These are phyloP conservation scores for Lucinisca nassula DNA, from an alignment of 2,888 invertebrate species.

Conservation along the genomic window DNA sequence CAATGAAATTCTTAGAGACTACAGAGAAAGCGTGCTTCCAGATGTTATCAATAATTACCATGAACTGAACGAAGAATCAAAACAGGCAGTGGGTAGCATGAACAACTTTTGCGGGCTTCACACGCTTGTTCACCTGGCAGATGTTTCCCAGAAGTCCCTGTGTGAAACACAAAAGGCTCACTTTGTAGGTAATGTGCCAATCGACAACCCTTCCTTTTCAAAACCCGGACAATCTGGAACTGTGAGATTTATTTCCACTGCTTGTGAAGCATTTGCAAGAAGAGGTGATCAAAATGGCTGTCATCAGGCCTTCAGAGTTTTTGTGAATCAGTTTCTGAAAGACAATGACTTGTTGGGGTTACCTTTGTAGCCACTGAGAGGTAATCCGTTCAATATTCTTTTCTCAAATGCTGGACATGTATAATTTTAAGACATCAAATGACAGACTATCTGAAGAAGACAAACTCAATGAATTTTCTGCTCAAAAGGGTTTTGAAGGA, in stretches of 20 bases:
- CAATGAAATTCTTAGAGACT: conserved; percentile 11
- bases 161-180: conserved; percentile 16
- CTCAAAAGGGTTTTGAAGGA: not conserved
- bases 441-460: conserved; percentile 29
- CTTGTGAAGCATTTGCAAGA: conserved; percentile 39
- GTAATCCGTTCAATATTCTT: conserved; percentile 59
- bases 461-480: not conserved
- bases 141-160: not conserved
- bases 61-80: not conserved
- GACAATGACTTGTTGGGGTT: conserved; percentile 28
- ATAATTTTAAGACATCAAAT: conserved; percentile 39
- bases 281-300: conserved; percentile 40
- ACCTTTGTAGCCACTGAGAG: conserved; percentile 40
- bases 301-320: conserved; percentile 45
- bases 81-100: conserved; percentile 15
- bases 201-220: not conserved
- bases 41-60: conserved; percentile 14
- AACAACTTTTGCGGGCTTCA: conserved; percentile 41
- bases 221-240: conserved; percentile 26
- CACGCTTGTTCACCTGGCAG: conserved; percentile 37
- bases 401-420: conserved; percentile 58
- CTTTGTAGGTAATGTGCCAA: conserved; percentile 6
- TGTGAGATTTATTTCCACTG: conserved; percentile 23
- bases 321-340: conserved; percentile 35
- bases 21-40: conserved; percentile 6